Conservation (phyloP, 2,888 invertebrate species). For the Caprella mutica region DNA sequence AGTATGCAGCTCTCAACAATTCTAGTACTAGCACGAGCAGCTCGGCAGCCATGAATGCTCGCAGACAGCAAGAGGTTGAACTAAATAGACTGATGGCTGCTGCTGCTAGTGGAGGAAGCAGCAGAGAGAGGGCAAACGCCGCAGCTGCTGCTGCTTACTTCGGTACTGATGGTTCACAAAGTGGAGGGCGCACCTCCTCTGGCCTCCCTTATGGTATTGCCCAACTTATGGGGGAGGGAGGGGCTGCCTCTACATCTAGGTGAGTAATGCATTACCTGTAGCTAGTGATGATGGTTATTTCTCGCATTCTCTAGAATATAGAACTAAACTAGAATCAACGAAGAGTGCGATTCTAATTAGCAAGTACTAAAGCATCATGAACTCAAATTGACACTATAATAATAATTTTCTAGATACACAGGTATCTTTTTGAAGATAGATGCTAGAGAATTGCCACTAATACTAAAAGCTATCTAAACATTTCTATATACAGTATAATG, state of each 20-base stretch:
- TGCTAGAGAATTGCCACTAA: no score
- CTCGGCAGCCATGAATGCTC: background rate
- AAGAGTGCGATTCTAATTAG: no score
- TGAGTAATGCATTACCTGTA: background rate
- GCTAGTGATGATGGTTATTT: background rate
- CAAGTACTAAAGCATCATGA: no score
- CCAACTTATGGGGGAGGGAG: slow-evolving; percentile 29
- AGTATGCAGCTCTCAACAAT: background rate
- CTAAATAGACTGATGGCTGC: background rate
- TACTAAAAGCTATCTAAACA: no score
- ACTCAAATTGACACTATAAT: no score
- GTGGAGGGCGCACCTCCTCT: slow-evolving; percentile 9
- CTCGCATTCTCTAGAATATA: background rate
- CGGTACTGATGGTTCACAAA: slow-evolving; percentile 6
- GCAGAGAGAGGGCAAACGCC: background rate
- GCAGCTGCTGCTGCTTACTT: slow-evolving; percentile 8
- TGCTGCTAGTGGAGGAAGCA: background rate
- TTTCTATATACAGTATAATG: no score
- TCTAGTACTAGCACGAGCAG: background rate
- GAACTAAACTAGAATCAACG: background rate
- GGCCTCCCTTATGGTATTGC: slow-evolving; percentile 32
- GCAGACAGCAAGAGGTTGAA: background rate
- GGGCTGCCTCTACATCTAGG: slow-evolving; percentile 16
- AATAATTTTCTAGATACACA: no score
- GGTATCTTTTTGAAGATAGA: no score